Conservation (phyloP, 2,113 vertebrate genomes). For the Oreochromis tanganicae region DNA sequence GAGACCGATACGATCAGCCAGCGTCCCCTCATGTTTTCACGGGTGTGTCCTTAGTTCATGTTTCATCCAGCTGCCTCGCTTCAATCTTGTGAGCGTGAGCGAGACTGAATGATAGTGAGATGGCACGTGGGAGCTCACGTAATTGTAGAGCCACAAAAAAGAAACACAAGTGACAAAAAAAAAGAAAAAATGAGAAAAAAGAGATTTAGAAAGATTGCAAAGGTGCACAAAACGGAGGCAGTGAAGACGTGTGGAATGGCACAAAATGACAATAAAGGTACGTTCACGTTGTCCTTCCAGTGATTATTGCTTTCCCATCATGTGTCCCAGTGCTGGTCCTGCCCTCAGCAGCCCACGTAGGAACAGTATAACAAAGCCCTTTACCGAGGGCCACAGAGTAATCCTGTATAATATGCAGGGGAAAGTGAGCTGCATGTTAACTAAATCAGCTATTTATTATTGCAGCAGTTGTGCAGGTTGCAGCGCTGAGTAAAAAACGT, state of each 20-base stretch:
- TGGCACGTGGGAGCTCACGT: neutral
- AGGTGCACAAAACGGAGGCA: neutral
- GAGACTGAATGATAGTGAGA: neutral
- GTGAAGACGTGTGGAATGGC: no score
- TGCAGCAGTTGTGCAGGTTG: neutral
- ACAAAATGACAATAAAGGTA: neutral
- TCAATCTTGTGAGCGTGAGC: neutral
- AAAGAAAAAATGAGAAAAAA: neutral
- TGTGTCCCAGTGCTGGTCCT: conserved; percentile 6
- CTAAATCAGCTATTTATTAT: neutral
- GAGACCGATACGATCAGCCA: neutral
- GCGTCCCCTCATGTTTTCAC: neutral
- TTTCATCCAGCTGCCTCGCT: conserved; percentile 23
- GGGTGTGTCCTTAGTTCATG: conserved; percentile 21
- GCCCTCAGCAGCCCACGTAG: neutral
- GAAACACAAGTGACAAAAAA: neutral
- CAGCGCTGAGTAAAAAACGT: neutral
- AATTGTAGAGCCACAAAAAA: neutral
- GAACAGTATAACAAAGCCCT: neutral
- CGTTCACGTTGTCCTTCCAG: conserved; percentile 31
- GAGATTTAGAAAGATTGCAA: neutral
- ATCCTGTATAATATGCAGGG: neutral
- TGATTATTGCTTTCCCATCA: conserved; percentile 44
- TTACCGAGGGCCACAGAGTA: neutral
- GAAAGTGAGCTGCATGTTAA: neutral